These are phyloP conservation scores for Scolanthus callimorphus DNA, from an alignment of 92 coral and sea anemone genomes.

Conservation along the genomic window DNA sequence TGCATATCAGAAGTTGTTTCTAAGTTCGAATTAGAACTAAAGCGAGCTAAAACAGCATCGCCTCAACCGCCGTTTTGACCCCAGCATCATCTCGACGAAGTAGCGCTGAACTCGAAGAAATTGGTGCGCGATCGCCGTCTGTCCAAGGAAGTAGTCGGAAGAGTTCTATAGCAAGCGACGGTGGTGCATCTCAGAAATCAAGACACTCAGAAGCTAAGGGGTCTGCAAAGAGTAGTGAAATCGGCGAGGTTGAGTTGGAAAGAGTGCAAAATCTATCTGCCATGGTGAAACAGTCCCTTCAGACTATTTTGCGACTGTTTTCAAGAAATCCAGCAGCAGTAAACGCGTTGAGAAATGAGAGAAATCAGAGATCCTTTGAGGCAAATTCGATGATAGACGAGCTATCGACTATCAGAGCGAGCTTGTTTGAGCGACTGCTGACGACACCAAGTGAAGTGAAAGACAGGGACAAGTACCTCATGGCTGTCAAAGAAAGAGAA, in stretches of 20 bases:
- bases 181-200: slow-evolving; percentile 12
- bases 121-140: background rate
- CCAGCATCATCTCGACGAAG: slow-evolving; percentile 66
- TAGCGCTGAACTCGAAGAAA: slow-evolving; percentile 43
- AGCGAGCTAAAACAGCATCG: slow-evolving; percentile 39
- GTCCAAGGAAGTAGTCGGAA: slow-evolving; percentile 32
- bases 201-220: slow-evolving; percentile 13
- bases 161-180: slow-evolving; percentile 45
- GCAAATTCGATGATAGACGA: slow-evolving; percentile 74
- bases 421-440: slow-evolving; percentile 78
- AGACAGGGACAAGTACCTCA: slow-evolving; percentile 76
- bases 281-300: slow-evolving; percentile 72
- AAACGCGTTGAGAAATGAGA: slow-evolving; percentile 57
- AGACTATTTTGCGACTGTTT: slow-evolving; percentile 79
- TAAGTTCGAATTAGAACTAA: slow-evolving; percentile 64
- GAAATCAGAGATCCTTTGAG: slow-evolving; percentile 73
- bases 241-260: slow-evolving; percentile 28
- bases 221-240: slow-evolving; percentile 20
- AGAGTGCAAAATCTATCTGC: slow-evolving; percentile 37
- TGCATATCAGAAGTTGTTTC: slow-evolving; percentile 78
- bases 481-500: slow-evolving; percentile 70
- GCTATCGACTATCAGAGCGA: slow-evolving; percentile 62
- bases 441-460: slow-evolving; percentile 85
- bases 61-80: slow-evolving; percentile 19
- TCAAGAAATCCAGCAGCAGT: slow-evolving; percentile 83